Percentiles rank a stretch among this genome's conserved stretches.
These are phyloP conservation scores for Agriopis leucophaearia DNA, from an alignment of 2,888 invertebrate species.

Conservation along the genomic window DNA sequence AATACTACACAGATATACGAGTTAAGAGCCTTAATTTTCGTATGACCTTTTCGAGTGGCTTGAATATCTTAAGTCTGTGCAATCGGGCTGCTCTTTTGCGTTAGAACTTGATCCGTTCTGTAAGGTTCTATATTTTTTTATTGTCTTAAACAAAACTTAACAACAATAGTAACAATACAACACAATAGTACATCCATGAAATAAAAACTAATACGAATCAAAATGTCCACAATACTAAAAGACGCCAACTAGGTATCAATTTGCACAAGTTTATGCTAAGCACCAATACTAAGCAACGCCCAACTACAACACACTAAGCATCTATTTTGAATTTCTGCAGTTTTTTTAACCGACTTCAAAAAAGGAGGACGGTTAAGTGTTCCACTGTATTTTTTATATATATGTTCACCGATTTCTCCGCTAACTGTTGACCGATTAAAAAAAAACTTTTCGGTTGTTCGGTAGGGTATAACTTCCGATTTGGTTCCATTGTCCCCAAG, in stretches of 20 bases:
- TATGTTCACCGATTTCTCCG: no score
- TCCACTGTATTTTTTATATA: no score
- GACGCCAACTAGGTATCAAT: background rate
- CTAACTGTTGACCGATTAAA: no score
- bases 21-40: constrained; percentile 36
- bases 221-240: no score
- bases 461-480: no score
- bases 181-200: background rate
- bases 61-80: constrained; percentile 7
- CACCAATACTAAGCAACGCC: no score
- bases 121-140: background rate
- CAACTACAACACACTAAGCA: background rate
- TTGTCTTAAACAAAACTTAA: background rate
- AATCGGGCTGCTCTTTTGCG: constrained; percentile 1
- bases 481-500: no score
- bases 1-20: constrained; percentile 47
- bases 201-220: no score
- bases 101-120: background rate
- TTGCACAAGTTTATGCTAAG: background rate
- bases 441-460: no score
- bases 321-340: background rate
- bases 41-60: constrained; percentile 29
- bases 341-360: no score
- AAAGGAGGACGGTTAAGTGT: no score
- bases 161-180: background rate